Evolutionary conservation across 2,797 vertebrate species (phyloP), one percentile per base, ranked within the genome.

Genomic region (Coendou prehensilis): DNA sequence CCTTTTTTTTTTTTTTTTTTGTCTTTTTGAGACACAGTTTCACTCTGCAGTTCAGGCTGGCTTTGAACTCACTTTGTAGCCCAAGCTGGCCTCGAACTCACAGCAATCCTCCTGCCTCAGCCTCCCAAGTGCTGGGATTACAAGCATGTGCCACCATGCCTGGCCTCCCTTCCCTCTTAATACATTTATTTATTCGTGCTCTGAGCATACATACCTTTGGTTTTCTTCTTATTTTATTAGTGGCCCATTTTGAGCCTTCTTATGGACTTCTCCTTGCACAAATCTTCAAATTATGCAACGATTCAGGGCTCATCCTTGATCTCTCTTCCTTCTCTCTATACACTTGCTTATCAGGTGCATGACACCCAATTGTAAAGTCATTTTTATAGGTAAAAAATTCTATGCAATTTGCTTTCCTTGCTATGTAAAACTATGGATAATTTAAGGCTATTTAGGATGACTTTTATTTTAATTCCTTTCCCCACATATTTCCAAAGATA

Each of bases 381-480:
- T 67, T 81, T 87, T 93, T 86, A 52, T 56, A 82, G 75, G 18
- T 86, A 89, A 93, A 93, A 56, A 52, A 14, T 87, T 88, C 9
- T 57, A 57, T 50, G 3, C 22, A 71, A 73, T 88, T 91, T 1
- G 5, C 41, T 86, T 92, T 64, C 10, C 17, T 57, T 57, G 26
- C 22, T 45, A 41, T 64, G 63, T 33, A 73, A 81, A 79, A 37
- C 37, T 93, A 67, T 54, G 23, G 37, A 47, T 82, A 82, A 91
- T 23, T 91, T 84, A 56, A 61, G 64, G 37, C 3, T 94, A 23
- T 87, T 89, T 80, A 89, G n/a, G 8, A 83, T 79, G 18, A 82
- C 6, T 84, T 89, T 83, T 88, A 94, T 52, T 82, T 95, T 86
- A 71, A 71, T 10, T 83, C 84, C 7, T 50, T 91, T 94, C 63